A percentile compares a stretch with the other conserved stretches of the same genome.
Conservation (phyloP, 2,113 vertebrate species). For the Archocentrus centrarchus region DNA sequence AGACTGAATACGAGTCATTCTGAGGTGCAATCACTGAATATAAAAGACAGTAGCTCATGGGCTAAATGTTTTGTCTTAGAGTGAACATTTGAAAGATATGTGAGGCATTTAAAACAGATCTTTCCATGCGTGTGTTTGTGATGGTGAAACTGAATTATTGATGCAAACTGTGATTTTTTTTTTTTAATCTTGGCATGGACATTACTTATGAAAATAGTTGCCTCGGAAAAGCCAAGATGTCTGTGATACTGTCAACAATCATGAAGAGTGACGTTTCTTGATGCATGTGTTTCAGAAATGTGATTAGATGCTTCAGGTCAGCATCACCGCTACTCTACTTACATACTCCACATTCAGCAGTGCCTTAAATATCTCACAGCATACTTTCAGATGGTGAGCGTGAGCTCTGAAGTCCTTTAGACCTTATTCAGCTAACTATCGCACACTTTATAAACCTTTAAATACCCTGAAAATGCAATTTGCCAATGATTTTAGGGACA, state of each 20-base stretch:
- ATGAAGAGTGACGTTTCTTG: neutral
- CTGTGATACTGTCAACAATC: neutral
- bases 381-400: neutral
- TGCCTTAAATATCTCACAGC: neutral
- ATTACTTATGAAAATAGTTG: neutral
- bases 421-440: neutral
- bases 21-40: neutral
- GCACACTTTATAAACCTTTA: neutral
- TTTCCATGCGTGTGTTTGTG: neutral
- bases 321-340: neutral
- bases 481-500: neutral
- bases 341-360: neutral
- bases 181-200: neutral
- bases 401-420: neutral
- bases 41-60: conserved; percentile 3
- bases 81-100: neutral
- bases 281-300: neutral
- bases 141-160: neutral
- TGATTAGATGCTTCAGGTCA: neutral
- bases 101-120: neutral
- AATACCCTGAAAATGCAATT: neutral
- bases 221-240: neutral
- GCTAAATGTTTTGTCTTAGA: neutral
- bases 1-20: conserved; percentile 6
- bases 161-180: neutral